Base-by-base conservation (phyloP, 2,797 vertebrate genomes). In the Cuniculus paca region DNA sequence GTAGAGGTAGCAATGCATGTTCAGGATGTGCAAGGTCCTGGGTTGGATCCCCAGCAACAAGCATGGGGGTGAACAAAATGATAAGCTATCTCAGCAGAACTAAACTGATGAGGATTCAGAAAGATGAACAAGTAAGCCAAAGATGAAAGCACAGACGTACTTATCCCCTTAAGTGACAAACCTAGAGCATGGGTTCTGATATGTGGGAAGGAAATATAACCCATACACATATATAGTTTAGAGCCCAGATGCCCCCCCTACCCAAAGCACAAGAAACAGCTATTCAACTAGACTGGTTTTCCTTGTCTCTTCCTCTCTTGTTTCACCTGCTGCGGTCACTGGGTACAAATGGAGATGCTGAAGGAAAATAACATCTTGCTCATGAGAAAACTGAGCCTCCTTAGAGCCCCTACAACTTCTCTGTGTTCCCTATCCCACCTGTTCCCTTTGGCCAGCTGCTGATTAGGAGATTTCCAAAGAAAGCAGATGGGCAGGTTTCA, bases 381-480 rank as follows among this genome's bases (percentile, higher is more conserved):
- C 56, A 48, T 14, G 28, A 92, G 95, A 93, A 96, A 90, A 82
- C 22, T 54, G 58, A 93, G 77, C 78, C 90, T 61, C 87, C 80
- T 94, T 20, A 58, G 36, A 70, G 54, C 31, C 56, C 13, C 48
- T 84, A 26, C 31, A 86, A 78, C 63, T 42, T 83, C 50, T 50
- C 48, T 54, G 36, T 56, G 58, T 61, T 90, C 72, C 94, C 94
- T 75, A 86, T 31, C 56, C 93, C 92, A 97, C 94, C 94, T 97
- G 95, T 77, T 96, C 90, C 75, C 86, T 75, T 54, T 72, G 85
- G 74, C 78, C 95, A 97, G 96, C 97, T 97, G 97, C 42, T 96
- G 81, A 88, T n/a, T 88, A 79, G 84, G 78, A 91, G 72, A 45
- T 81, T 50, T 77, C 45, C 75, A 94, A 68, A 88, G 79, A 92